Conservation (phyloP, 1,140 invertebrate species). For the Dinoponera quadriceps region DNA sequence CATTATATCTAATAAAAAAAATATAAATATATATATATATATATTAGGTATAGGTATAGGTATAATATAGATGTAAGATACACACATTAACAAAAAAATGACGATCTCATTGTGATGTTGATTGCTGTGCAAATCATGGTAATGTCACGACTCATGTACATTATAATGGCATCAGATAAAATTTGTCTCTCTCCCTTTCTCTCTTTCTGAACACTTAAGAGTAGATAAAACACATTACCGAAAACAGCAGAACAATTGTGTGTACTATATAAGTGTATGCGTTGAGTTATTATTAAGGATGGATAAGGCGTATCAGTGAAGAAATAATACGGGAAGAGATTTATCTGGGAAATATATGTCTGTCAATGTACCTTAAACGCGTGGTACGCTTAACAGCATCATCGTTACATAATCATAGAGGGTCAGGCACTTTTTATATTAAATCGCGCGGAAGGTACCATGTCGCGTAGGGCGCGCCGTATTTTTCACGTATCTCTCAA, state of each 20-base stretch:
- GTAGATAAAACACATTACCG: slow-evolving; percentile 21
- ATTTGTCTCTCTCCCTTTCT: slow-evolving; percentile 11
- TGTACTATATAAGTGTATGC: slow-evolving; percentile 12
- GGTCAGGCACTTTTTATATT: slow-evolving; percentile 52
- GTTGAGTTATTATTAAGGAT: slow-evolving; percentile 10
- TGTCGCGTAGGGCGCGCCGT: too few relatives aligned
- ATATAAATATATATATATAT: too few relatives aligned
- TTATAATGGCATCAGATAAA: slow-evolving; percentile 70
- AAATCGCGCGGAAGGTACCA: slow-evolving; percentile 28
- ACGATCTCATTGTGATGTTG: slow-evolving; percentile 80
- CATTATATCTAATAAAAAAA: slow-evolving; percentile 66
- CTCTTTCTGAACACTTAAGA: slow-evolving; percentile 41
- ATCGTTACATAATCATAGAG: slow-evolving; percentile 30
- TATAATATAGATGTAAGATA: slow-evolving; percentile 74
- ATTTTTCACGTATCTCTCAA: slow-evolving; percentile 46
- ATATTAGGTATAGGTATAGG: slow-evolving; percentile 56
- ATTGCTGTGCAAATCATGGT: slow-evolving; percentile 77
- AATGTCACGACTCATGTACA: slow-evolving; percentile 61
- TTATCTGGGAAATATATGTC: neutral
- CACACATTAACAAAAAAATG: slow-evolving; percentile 65
- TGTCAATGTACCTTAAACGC: slow-evolving; percentile 22
- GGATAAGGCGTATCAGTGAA: neutral
- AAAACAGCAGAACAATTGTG: slow-evolving; percentile 18
- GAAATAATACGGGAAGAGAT: slow-evolving; percentile 4
- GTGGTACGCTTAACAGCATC: slow-evolving; percentile 36